Evolutionary conservation across 2,113 vertebrate genomes (phyloP), one percentile per base, ranked within the genome.

Genomic region (Corythaixoides concolor): DNA sequence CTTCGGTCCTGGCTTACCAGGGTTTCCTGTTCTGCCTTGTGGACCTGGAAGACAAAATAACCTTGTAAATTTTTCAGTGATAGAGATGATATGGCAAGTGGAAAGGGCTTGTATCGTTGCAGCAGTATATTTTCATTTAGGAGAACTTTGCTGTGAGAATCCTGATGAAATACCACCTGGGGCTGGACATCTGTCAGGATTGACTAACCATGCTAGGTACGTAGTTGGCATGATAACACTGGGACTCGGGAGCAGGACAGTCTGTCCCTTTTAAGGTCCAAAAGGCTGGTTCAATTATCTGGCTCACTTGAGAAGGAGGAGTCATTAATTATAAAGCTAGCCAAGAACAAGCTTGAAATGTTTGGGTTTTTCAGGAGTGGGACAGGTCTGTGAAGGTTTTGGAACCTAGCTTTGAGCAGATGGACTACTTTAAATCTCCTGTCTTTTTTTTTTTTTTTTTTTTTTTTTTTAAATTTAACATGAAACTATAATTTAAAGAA

Each of bases 1-100:
- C 95, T 99, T 99, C 1, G 98, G 87, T 41, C 99, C 99, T 37
- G 97, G 98, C 88, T 99, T 99, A 28, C 99, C 99, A 3, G 97
- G 98, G 96, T 99, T 99, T 59, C 99, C 99, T 12, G 98, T 93
- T 94, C 97, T 98, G 73, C 99, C 98, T 75, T 97, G 98, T 35
- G 97, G 96, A 97, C 98, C 98, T 98, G 72, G 47, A 97, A 98
- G 72, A 97, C 32, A 98, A 98, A 95, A 95, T 9, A 33, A 82
- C 24, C 32, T 78, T 45, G 49, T 95, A 58, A 92, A 12, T 37
- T 33, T 79, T 88, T 60, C n/a, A 73, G 50, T 67, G 77, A 58
- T 58, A 84, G 52, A 72, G 55, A 5, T 50, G 37, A 35, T 43
- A 14, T 2, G 16, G 80, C 2, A 0, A 16, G 22, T 20, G 15